Conservation (phyloP, 2,113 vertebrate species). For the Toxostoma redivivum region DNA sequence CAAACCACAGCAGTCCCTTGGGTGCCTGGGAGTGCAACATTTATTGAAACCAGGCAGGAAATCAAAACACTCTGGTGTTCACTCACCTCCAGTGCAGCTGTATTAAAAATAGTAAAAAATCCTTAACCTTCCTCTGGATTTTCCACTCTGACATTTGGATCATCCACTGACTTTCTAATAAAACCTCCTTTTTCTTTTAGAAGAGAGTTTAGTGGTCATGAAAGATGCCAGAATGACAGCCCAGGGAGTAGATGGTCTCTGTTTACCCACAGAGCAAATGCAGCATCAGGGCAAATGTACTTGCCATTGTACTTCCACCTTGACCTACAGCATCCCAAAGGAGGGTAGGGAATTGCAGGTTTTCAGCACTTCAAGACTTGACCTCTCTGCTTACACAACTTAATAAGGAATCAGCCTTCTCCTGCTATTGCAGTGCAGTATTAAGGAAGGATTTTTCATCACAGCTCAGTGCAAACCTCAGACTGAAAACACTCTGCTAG, state of each 20-base stretch:
- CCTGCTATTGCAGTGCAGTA: background rate
- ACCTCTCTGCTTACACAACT: background rate
- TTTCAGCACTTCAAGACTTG: background rate
- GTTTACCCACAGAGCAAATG: background rate
- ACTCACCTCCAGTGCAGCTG: slow-evolving; percentile 27
- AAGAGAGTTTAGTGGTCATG: background rate
- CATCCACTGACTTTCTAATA: background rate
- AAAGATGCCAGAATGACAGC: slow-evolving; percentile 1
- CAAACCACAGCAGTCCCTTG: slow-evolving; percentile 69
- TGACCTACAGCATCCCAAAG: background rate
- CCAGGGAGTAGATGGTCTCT: slow-evolving; percentile 10
- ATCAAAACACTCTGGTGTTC: slow-evolving; percentile 33
- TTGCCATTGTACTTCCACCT: background rate
- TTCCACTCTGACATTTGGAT: background rate
- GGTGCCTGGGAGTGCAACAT: slow-evolving; percentile 55
- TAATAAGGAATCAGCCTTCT: background rate
- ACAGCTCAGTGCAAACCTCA: background rate
- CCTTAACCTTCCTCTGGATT: background rate
- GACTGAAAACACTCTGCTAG: background rate
- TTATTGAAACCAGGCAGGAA: slow-evolving; percentile 62
- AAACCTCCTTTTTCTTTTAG: background rate
- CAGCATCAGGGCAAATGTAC: background rate
- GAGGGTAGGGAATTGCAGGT: background rate
- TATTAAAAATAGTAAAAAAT: background rate
- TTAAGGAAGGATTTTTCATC: background rate